Evolutionary conservation across 2,888 invertebrate genomes (phyloP), one percentile per base, ranked within the genome.

Genomic region (Xylota segnis): DNA sequence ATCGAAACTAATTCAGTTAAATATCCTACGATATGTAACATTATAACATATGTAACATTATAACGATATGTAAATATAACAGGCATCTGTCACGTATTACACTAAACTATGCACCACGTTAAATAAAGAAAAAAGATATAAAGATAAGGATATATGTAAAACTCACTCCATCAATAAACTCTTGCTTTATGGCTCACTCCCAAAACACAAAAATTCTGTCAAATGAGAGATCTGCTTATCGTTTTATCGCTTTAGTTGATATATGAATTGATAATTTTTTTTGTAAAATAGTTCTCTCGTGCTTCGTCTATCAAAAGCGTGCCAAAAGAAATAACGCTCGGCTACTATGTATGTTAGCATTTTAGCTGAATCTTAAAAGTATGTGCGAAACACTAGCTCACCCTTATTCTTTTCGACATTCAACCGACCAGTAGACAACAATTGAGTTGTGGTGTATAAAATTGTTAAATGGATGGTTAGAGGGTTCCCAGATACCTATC

Each of bases 381-480:
- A 52, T 63, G 32, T 70, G 29, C 56, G 47, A 47, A 47, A 23
- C 29, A 58, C 56, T 16, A 9, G 18, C 9, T 16, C 14, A 32
- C 54, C 32, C 7, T 27, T 37, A 47, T 65, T 52, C 5, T 45
- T 56, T 52, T 63, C 10, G 54, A 70, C 45, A 63, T 59, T 32
- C 43, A 54, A 34, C 45, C 16, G 10, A 47, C 45, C 16, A 56
- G 27, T 66, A n/a, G 6, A 34, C 58, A 47, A 14, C 18, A 34
- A 54, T 29, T 43, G 37, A 18, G 10, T 52, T 63, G 12, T 32
- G 32, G n/a, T n/a, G 29, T 14, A 75, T 65, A 56, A 75, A 75
- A 75, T 63, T 56, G 74, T 65, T 74, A 54, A 65, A 65, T 54
- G 14, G 16, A 63, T 47, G 45, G 61, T 50, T 50, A 18, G 29